A percentile compares a stretch with the other conserved stretches of the same genome.
Conservation (phyloP, 2,888 invertebrate species). For the Acronicta leporina region DNA sequence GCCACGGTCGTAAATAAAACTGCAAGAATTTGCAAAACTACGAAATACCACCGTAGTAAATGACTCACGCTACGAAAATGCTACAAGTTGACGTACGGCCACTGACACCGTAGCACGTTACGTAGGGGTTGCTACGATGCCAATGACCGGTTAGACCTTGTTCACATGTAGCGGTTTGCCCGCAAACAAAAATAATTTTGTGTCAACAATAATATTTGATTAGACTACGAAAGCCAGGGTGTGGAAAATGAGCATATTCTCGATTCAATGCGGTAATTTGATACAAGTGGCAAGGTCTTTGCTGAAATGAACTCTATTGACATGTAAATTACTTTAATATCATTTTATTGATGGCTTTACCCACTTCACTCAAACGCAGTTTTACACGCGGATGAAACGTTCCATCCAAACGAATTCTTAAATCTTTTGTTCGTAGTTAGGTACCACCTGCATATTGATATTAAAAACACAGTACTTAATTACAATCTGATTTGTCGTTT, state of each 20-base stretch:
- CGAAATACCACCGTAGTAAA: constrained; percentile 29
- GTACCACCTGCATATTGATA: neutral
- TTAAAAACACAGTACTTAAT: neutral
- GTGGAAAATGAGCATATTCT: neutral
- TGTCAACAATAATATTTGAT: too few relatives aligned
- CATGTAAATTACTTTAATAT: constrained; percentile 10
- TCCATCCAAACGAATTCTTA: constrained; percentile 7
- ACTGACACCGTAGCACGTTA: constrained; percentile 40
- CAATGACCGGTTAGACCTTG: constrained; percentile 40
- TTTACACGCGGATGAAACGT: neutral
- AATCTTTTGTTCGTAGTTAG: neutral
- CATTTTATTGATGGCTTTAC: constrained; percentile 1
- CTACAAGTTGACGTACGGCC: constrained; percentile 36
- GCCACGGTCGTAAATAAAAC: constrained; percentile 4
- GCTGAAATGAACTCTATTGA: constrained; percentile 23
- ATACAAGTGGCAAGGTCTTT: neutral
- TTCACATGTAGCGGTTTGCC: constrained; percentile 13
- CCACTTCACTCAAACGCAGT: constrained; percentile 1
- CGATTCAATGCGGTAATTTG: neutral
- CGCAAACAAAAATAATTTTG: neutral
- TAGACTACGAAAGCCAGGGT: neutral
- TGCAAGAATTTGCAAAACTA: constrained; percentile 35
- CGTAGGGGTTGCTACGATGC: constrained; percentile 33
- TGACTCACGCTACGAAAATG: constrained; percentile 45
- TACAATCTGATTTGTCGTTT: neutral